Conservation (phyloP, 2,888 invertebrate genomes). For the Amphipyra tragopoginis region DNA sequence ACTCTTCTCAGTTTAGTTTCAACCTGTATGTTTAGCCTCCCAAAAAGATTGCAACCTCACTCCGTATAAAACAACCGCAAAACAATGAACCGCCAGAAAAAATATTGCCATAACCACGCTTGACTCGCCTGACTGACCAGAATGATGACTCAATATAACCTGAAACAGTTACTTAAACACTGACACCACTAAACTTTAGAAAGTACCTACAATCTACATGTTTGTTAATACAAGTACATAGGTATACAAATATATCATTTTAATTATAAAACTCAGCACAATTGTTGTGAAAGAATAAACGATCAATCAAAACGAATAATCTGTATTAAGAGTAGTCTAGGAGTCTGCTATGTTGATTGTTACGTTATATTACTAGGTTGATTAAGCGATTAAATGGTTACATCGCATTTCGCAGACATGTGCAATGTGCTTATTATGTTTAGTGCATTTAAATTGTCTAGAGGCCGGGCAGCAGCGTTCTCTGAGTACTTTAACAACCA, state of each 20-base stretch:
- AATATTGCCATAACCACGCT: too few relatives aligned
- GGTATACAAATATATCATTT: constrained; percentile 38
- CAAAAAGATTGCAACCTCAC: too few relatives aligned
- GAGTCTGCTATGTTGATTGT: constrained; percentile 28
- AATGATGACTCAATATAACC: too few relatives aligned
- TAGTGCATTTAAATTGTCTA: background rate
- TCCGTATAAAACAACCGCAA: too few relatives aligned
- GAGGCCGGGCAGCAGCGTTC: too few relatives aligned
- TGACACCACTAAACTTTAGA: constrained; percentile 26
- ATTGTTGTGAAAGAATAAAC: constrained; percentile 53
- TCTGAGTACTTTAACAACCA: too few relatives aligned
- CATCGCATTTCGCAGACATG: constrained; percentile 9
- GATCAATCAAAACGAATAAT: constrained; percentile 48
- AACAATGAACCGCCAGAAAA: too few relatives aligned
- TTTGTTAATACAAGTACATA: constrained; percentile 21
- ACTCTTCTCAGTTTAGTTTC: too few relatives aligned
- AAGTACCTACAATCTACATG: constrained; percentile 20
- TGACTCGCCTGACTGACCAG: too few relatives aligned
- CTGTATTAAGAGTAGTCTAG: constrained; percentile 34
- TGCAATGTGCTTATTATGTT: background rate
- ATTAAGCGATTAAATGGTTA: constrained; percentile 22
- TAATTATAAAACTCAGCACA: constrained; percentile 57
- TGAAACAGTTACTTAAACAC: constrained; percentile 2
- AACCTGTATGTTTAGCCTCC: too few relatives aligned
- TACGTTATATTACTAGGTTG: constrained; percentile 34